These are phyloP conservation scores for Latheticus oryzae DNA, from an alignment of 2,888 invertebrate species.

Conservation along the genomic window DNA sequence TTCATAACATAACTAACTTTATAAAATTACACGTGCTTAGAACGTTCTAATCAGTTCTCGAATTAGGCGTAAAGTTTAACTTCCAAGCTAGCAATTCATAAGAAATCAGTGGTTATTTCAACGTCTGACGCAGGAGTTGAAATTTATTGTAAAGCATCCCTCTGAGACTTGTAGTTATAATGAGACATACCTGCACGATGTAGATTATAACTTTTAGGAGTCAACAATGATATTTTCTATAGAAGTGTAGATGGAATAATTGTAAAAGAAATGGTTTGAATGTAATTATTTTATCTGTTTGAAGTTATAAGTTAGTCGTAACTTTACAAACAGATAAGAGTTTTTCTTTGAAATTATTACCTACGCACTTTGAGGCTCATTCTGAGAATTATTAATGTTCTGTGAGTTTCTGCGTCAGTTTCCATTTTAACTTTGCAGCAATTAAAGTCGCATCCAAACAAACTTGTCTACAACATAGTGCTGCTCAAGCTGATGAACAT, in stretches of 20 bases:
- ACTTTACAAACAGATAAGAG: too few species aligned
- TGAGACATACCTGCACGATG: background rate
- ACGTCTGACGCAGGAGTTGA: conserved; percentile 1
- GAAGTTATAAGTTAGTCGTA: too few species aligned
- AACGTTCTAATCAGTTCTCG: conserved; percentile 13
- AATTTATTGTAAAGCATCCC: too few species aligned
- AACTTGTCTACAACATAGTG: conserved; percentile 20
- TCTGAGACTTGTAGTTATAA: too few species aligned
- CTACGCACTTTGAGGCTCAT: conserved; percentile 12
- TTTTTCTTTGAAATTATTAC: conserved; percentile 14
- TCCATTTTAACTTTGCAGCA: conserved; percentile 31
- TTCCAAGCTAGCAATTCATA: background rate
- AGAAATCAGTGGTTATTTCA: conserved; percentile 9
- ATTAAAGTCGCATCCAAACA: conserved; percentile 40
- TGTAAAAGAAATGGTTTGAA: too few species aligned
- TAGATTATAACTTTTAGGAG: too few species aligned
- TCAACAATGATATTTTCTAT: too few species aligned
- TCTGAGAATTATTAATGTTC: conserved; percentile 34
- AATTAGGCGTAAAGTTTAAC: conserved; percentile 6
- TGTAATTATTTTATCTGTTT: too few species aligned
- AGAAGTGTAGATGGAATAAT: too few species aligned
- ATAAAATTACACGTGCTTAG: conserved; percentile 10
- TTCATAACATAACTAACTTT: conserved; percentile 12
- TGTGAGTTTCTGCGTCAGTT: conserved; percentile 18
- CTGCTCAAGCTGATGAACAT: conserved; percentile 16